phyloP scores from a whole-genome alignment of 1,140 invertebrate species.

The Trigoniulus corallinus region DNA sequence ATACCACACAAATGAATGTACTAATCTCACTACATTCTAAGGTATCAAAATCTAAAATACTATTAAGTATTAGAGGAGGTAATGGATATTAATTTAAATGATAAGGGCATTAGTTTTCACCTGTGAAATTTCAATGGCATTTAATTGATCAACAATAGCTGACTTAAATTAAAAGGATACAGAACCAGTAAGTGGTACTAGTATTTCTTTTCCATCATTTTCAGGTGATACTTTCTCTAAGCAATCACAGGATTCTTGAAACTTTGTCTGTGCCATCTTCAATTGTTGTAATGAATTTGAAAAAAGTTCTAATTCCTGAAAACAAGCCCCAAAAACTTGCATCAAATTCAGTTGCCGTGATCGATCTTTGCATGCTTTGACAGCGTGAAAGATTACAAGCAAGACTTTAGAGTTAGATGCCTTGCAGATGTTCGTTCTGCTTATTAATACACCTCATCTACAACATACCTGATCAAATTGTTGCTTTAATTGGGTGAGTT shows the following conservation, averaged over 20 bases:
- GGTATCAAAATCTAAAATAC: background rate
- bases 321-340: conserved; percentile 16
- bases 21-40: conserved; percentile 1
- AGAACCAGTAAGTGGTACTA: conserved; percentile 81
- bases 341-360: background rate
- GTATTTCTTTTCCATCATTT: conserved; percentile 56
- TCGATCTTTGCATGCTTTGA: conserved; percentile 1
- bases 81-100: no score
- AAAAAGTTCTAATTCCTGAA: conserved; percentile 65
- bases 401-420: background rate
- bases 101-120: no score
- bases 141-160: no score
- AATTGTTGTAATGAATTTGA: conserved; percentile 72
- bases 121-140: no score
- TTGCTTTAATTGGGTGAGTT: conserved; percentile 62
- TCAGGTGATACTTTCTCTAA: conserved; percentile 58
- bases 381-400: conserved; percentile 3
- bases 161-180: conserved; percentile 45
- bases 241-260: conserved; percentile 67
- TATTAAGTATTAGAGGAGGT: conserved; percentile 6
- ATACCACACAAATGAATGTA: background rate
- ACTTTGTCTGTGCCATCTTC: conserved; percentile 78
- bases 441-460: conserved; percentile 9
- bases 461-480: conserved; percentile 59
- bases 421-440: conserved; percentile 3